Conservation (phyloP, 2,888 invertebrate genomes). For the Bruchidius siliquastri region DNA sequence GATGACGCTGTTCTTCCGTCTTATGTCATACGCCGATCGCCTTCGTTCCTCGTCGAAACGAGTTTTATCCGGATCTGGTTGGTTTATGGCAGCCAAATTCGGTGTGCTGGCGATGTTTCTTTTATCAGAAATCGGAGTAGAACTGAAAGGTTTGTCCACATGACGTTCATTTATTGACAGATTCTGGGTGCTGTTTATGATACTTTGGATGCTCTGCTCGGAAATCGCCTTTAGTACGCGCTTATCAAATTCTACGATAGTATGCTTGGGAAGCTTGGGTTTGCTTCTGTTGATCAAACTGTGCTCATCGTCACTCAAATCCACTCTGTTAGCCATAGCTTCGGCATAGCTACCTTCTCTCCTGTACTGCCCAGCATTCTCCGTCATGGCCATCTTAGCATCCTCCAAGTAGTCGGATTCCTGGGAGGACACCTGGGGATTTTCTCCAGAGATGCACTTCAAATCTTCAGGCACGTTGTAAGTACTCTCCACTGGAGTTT, state of each 20-base stretch:
- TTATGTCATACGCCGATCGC: conserved; percentile 58
- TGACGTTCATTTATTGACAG: conserved; percentile 13
- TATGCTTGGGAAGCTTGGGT: conserved; percentile 38
- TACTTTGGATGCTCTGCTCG: conserved; percentile 42
- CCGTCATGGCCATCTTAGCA: conserved; percentile 17
- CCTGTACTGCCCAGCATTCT: conserved; percentile 24
- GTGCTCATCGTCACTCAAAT: conserved; percentile 50
- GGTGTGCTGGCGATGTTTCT: conserved; percentile 22
- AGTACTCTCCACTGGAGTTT: too few species aligned
- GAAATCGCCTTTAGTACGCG: conserved; percentile 44
- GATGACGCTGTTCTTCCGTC: conserved; percentile 50
- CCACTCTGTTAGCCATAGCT: conserved; percentile 44
- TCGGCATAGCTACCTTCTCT: conserved; percentile 45
- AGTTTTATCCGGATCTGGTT: conserved; percentile 24
- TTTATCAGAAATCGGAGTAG: conserved; percentile 17
- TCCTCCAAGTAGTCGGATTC: neutral
- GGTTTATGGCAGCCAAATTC: conserved; percentile 31
- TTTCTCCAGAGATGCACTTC: too few species aligned
- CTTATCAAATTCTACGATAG: conserved; percentile 42
- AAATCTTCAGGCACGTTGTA: too few species aligned
- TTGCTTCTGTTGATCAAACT: conserved; percentile 52
- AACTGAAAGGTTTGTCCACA: conserved; percentile 17
- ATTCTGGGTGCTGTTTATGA: conserved; percentile 25
- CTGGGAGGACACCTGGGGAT: too few species aligned
- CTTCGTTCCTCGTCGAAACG: conserved; percentile 28